phyloP scores from a whole-genome alignment of 2,113 vertebrate species.

The Colaptes auratus region DNA sequence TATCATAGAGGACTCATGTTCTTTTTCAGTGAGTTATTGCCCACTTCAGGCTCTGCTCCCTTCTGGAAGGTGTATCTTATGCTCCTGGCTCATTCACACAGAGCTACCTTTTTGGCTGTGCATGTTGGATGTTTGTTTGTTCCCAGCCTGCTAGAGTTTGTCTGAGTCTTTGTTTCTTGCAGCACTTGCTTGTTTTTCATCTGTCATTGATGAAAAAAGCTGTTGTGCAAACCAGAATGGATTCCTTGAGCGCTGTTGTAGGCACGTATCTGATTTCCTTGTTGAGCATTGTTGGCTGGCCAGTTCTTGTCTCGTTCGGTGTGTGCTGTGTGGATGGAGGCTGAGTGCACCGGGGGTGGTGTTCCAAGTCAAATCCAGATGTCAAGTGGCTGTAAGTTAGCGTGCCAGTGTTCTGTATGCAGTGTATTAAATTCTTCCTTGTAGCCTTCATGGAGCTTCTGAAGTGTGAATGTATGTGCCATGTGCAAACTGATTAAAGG shows the following conservation, averaged over 20 bases:
- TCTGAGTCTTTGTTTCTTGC: neutral
- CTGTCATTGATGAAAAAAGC: neutral
- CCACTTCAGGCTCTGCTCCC: neutral
- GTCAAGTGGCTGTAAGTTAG: neutral
- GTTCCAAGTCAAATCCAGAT: neutral
- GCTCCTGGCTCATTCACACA: accelerated
- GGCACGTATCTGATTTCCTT: neutral
- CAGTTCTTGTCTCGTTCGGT: accelerated
- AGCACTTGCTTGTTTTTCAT: neutral
- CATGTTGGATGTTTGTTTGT: neutral
- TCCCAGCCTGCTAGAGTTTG: neutral
- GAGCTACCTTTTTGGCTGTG: neutral
- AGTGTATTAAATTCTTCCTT: neutral
- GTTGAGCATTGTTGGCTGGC: accelerated
- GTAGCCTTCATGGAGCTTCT: neutral
- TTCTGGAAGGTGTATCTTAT: neutral
- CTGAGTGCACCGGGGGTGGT: accelerated
- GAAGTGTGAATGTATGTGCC: neutral
- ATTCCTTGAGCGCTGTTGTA: neutral
- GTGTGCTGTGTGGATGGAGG: neutral
- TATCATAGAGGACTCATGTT: neutral
- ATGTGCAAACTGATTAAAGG: neutral
- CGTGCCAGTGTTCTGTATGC: neutral
- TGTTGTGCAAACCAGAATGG: neutral
- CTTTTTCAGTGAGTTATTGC: neutral